A percentile compares a stretch with the other conserved stretches of the same genome.
Conservation (phyloP, 2,888 invertebrate species). For the Cetonia aurata region DNA sequence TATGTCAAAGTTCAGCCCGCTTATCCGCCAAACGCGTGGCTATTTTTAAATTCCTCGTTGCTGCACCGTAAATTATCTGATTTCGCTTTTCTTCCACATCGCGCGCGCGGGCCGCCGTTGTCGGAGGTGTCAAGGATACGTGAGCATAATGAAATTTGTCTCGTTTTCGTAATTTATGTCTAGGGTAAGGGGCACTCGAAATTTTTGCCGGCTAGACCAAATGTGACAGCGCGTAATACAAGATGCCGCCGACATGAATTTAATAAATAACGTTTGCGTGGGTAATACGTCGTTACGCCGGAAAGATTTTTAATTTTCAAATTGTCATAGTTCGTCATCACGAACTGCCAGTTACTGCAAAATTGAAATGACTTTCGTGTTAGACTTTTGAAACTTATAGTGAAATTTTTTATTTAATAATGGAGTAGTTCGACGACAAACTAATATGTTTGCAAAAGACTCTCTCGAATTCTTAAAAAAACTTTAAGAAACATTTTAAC, state of each 20-base stretch:
- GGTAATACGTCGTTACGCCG: conserved; percentile 2
- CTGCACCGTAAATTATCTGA: conserved; percentile 33
- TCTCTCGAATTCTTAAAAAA: too few relatives aligned
- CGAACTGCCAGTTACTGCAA: background rate
- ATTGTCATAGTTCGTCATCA: conserved; percentile 28
- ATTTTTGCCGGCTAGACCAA: conserved; percentile 20
- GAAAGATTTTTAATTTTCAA: conserved; percentile 31
- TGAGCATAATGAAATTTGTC: conserved; percentile 35
- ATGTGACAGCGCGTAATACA: conserved; percentile 11
- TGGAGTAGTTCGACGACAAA: too few relatives aligned
- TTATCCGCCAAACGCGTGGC: conserved; percentile 15
- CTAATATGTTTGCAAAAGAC: too few relatives aligned
- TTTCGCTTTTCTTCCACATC: conserved; percentile 29
- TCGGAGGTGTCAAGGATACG: conserved; percentile 34
- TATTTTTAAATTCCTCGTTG: conserved; percentile 33
- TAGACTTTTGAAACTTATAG: too few relatives aligned
- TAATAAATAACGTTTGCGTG: conserved; percentile 34
- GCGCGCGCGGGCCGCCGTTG: background rate
- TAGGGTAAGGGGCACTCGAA: background rate
- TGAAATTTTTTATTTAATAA: too few relatives aligned
- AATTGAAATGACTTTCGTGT: background rate
- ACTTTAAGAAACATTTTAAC: too few relatives aligned
- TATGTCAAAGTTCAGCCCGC: conserved; percentile 38
- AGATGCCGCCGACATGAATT: conserved; percentile 4
- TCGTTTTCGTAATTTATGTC: conserved; percentile 39